Evolutionary conservation across 2,113 vertebrate species (phyloP).

Genomic region (Antigone vipio): DNA sequence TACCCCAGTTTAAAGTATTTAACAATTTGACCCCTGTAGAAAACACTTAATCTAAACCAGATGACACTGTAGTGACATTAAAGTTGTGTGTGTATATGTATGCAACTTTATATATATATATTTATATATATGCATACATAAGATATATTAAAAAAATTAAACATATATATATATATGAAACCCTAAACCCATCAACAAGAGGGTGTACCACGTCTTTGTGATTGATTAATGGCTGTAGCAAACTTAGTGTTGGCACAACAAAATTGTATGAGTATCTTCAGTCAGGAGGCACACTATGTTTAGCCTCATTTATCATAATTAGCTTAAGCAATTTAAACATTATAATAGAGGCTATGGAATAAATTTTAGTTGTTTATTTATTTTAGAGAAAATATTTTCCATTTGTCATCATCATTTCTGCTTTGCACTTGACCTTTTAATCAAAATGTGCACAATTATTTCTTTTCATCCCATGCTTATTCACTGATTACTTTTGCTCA

Average conservation of each 20-base stretch:
- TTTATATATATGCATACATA: background rate
- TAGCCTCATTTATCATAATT: slow-evolving; percentile 52
- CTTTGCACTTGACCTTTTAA: slow-evolving; percentile 57
- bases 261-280: background rate
- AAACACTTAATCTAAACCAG: background rate
- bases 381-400: slow-evolving; percentile 48
- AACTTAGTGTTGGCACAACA: background rate
- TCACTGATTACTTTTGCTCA: background rate
- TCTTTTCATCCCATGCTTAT: background rate
- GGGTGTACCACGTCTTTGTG: background rate
- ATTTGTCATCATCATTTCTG: background rate
- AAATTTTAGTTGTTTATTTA: background rate
- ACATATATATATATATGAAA: background rate
- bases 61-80: background rate
- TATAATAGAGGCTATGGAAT: background rate
- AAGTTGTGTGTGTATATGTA: background rate
- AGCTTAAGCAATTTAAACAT: slow-evolving; percentile 15
- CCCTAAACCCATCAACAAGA: background rate
- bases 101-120: background rate
- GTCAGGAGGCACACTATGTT: background rate
- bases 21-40: background rate
- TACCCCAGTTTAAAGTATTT: background rate
- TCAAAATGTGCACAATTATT: background rate
- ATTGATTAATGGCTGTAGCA: background rate
- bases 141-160: background rate